phyloP scores from a whole-genome alignment of 30 jellyfish, hydroid and myxozoan genomes.

The Cassiopea andromeda region DNA sequence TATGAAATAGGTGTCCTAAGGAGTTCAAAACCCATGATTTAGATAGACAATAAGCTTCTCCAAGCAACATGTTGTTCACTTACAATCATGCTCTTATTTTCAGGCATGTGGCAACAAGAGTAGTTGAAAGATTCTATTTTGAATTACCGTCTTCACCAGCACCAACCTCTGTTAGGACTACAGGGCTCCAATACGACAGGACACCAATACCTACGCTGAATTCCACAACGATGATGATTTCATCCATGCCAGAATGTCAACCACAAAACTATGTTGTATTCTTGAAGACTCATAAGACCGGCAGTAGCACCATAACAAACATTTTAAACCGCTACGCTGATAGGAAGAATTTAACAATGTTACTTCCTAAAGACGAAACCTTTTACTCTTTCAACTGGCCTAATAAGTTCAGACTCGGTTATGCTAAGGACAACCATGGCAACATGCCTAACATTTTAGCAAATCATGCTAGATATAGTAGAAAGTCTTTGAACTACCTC shows the following conservation, averaged over 20 bases:
- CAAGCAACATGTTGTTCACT: neutral
- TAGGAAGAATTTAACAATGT: slow-evolving; percentile 78
- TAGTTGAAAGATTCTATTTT: slow-evolving; percentile 76
- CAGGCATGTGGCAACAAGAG: slow-evolving; percentile 82
- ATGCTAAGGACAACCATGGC: slow-evolving; percentile 66
- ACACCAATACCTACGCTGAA: neutral
- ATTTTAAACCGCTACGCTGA: slow-evolving; percentile 96
- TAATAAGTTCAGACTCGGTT: slow-evolving; percentile 80
- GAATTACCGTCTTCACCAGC: slow-evolving; percentile 75
- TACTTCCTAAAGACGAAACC: slow-evolving; percentile 79
- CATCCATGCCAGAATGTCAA: slow-evolving; percentile 46
- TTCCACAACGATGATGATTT: neutral
- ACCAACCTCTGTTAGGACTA: slow-evolving; percentile 11
- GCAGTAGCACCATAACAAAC: slow-evolving; percentile 94
- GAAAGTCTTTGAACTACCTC: slow-evolving; percentile 84
- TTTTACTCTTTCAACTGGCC: slow-evolving; percentile 96
- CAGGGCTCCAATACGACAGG: neutral
- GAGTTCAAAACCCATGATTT: no score
- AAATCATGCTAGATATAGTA: slow-evolving; percentile 96
- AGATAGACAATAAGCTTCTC: neutral
- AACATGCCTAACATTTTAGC: slow-evolving; percentile 87
- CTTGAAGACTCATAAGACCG: slow-evolving; percentile 96
- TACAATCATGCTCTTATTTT: neutral
- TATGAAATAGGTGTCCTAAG: no score
- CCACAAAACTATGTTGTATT: slow-evolving; percentile 84